Evolutionary conservation across 2,888 invertebrate species (phyloP).

Genomic region (Ceriagrion tenellum): DNA sequence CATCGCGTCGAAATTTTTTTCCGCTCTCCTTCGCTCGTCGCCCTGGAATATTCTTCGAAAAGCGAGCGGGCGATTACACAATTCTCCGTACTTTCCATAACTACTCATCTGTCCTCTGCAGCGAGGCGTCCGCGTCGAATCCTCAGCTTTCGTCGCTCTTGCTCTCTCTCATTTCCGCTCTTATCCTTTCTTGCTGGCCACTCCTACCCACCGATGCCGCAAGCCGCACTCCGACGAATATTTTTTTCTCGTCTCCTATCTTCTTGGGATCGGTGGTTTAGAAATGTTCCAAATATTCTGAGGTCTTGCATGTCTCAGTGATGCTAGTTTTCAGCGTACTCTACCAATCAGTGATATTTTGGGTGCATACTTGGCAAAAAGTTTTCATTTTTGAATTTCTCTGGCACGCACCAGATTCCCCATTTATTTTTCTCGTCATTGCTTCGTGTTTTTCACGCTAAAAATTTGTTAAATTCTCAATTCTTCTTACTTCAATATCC

Average conservation of each 20-base stretch:
- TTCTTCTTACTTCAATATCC: too few relatives aligned
- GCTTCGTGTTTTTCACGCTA: too few relatives aligned
- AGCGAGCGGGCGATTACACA: constrained; percentile 43
- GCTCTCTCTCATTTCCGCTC: not conserved
- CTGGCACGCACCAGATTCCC: too few relatives aligned
- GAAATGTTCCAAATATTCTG: too few relatives aligned
- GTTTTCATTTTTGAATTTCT: too few relatives aligned
- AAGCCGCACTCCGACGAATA: not conserved
- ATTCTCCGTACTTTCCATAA: constrained; percentile 14
- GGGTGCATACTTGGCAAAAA: too few relatives aligned
- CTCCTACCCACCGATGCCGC: not conserved
- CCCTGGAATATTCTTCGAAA: not conserved
- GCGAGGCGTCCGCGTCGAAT: not conserved
- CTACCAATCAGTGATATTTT: too few relatives aligned
- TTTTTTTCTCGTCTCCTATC: not conserved
- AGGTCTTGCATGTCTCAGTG: too few relatives aligned
- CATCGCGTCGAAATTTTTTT: constrained; percentile 17
- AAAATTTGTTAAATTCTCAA: too few relatives aligned
- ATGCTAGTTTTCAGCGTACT: too few relatives aligned
- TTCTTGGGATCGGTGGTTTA: not conserved
- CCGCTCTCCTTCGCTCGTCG: not conserved
- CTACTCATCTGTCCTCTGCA: constrained; percentile 19
- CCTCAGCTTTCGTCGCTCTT: not conserved
- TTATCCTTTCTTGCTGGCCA: not conserved
- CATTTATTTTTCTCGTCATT: too few relatives aligned